These are phyloP conservation scores for Sardina pilchardus DNA, from an alignment of 2,113 vertebrate genomes.

Conservation along the genomic window DNA sequence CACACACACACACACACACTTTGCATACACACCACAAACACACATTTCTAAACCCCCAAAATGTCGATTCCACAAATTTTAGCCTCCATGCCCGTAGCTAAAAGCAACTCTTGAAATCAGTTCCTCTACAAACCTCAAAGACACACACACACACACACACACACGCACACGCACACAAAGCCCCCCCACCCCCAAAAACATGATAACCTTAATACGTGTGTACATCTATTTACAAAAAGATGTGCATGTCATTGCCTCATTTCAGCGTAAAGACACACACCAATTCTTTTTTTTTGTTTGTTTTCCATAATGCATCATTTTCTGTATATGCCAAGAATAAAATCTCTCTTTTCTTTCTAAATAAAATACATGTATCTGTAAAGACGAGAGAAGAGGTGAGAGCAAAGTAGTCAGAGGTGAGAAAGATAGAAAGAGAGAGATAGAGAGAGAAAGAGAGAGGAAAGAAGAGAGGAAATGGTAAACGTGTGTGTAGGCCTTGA, in stretches of 20 bases:
- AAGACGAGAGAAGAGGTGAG: slow-evolving; percentile 44
- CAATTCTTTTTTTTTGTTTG: slow-evolving; percentile 44
- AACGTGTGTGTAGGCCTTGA: slow-evolving; percentile 19
- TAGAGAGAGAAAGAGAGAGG: slow-evolving; percentile 30
- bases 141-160: slow-evolving; percentile 30
- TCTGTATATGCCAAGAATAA: slow-evolving; percentile 81
- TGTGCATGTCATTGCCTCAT: background rate
- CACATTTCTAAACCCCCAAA: background rate
- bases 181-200: slow-evolving; percentile 51
- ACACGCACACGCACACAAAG: slow-evolving; percentile 60
- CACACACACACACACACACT: background rate
- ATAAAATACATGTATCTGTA: slow-evolving; percentile 76
- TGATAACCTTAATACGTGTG: slow-evolving; percentile 73
- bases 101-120: slow-evolving; percentile 14
- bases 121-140: background rate
- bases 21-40: slow-evolving; percentile 22
- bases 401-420: slow-evolving; percentile 28
- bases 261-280: slow-evolving; percentile 40
- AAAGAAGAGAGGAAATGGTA: slow-evolving; percentile 13
- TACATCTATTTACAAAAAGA: slow-evolving; percentile 80
- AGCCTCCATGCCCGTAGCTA: background rate
- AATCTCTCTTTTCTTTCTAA: slow-evolving; percentile 69
- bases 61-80: background rate
- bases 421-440: slow-evolving; percentile 38
- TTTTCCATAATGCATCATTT: slow-evolving; percentile 72